Percentiles rank a stretch among this genome's conserved stretches.
Conservation (phyloP, 2,888 invertebrate genomes). For the Athripsodes cinereus region DNA sequence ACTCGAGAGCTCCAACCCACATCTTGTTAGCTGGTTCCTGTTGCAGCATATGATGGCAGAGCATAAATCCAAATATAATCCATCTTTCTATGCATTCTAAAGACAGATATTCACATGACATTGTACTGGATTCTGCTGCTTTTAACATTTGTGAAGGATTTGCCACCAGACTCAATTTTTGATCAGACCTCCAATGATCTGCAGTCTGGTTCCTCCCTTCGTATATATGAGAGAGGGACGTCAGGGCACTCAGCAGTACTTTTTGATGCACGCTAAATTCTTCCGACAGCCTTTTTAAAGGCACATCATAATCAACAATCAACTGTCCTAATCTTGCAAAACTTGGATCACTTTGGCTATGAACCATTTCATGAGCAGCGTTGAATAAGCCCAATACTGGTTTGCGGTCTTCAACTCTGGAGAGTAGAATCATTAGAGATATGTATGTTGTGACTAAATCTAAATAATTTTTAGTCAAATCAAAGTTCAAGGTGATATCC, state of each 20-base stretch:
- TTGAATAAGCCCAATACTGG: conserved; percentile 95
- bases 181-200: conserved; percentile 90
- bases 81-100: conserved; percentile 94
- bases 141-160: conserved; percentile 92
- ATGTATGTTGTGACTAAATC: conserved; percentile 93
- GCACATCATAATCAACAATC: conserved; percentile 96
- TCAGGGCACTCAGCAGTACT: conserved; percentile 75
- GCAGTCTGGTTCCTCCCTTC: conserved; percentile 85
- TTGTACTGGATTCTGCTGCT: conserved; percentile 90
- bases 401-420: conserved; percentile 96
- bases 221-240: conserved; percentile 84
- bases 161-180: conserved; percentile 87
- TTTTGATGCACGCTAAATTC: conserved; percentile 95
- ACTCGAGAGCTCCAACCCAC: conserved; percentile 88
- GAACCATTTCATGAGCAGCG: conserved; percentile 94
- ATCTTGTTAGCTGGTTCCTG: conserved; percentile 80
- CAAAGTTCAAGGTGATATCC: conserved; percentile 94
- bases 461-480: conserved; percentile 90
- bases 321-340: conserved; percentile 96
- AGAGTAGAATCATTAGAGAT: conserved; percentile 94
- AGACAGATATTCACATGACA: conserved; percentile 97
- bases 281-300: conserved; percentile 90
- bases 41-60: conserved; percentile 77
- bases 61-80: conserved; percentile 91
- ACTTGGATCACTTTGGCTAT: conserved; percentile 82